Evolutionary conservation across 2,113 vertebrate species (phyloP).

Genomic region (Brachyhypopomus occidentalis): DNA sequence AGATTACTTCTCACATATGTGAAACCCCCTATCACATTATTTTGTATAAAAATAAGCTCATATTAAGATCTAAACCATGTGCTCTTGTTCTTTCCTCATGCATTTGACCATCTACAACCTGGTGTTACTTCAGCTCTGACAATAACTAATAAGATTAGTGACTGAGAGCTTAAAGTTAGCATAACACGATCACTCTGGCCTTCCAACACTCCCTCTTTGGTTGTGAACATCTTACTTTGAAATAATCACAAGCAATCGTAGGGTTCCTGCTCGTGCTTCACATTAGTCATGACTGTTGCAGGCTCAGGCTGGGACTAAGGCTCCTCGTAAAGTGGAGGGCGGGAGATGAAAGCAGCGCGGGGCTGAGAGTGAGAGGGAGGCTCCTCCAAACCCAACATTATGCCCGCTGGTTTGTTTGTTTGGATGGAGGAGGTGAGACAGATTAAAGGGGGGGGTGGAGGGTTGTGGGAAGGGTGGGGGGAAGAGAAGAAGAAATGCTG

Average conservation of each 20-base stretch:
- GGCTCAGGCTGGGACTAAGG: conserved; percentile 30
- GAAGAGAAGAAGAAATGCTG: background rate
- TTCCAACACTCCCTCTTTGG: conserved; percentile 9
- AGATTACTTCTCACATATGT: background rate
- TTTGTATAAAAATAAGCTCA: conserved; percentile 20
- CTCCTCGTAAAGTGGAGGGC: conserved; percentile 42
- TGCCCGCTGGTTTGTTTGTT: conserved; percentile 49
- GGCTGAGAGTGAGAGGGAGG: conserved; percentile 13
- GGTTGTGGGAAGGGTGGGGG: background rate
- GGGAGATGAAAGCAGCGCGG: conserved; percentile 38
- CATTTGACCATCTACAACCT: background rate
- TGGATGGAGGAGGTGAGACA: conserved; percentile 17
- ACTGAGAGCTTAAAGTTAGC: conserved; percentile 6
- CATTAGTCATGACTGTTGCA: conserved; percentile 6
- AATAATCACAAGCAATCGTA: background rate
- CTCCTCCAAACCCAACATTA: conserved; percentile 42
- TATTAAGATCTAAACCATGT: background rate
- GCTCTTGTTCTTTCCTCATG: background rate
- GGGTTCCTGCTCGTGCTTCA: conserved; percentile 19
- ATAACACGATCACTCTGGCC: background rate
- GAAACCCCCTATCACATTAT: conserved; percentile 19
- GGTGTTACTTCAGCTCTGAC: conserved; percentile 3
- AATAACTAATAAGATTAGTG: background rate
- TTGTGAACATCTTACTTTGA: conserved; percentile 35
- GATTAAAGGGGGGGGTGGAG: conserved; percentile 16